Conservation (phyloP, 2,113 vertebrate species). For the Bambusicola thoracicus region DNA sequence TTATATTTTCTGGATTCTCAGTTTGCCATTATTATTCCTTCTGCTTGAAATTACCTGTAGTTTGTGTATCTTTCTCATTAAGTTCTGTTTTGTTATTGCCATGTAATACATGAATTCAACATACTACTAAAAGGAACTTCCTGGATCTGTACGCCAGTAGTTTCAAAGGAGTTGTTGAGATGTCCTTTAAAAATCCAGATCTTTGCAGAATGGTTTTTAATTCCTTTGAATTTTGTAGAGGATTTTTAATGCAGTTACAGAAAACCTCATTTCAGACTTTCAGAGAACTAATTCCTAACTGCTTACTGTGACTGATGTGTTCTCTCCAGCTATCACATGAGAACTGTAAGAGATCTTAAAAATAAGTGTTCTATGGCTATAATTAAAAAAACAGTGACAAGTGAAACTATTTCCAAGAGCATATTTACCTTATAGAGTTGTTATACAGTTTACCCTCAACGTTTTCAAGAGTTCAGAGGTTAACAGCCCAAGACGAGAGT, state of each 20-base stretch:
- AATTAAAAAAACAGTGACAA: background rate
- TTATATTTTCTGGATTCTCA: background rate
- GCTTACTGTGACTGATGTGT: background rate
- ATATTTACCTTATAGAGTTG: background rate
- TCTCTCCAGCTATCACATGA: background rate
- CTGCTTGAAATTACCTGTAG: background rate
- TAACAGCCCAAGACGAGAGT: background rate
- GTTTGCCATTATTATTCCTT: background rate
- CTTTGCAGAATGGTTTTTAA: background rate
- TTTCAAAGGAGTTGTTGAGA: background rate
- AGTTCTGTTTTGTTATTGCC: background rate
- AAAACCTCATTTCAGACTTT: background rate
- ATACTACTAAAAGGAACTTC: background rate
- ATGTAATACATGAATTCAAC: background rate
- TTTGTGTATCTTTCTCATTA: background rate
- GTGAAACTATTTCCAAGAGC: background rate
- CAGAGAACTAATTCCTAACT: background rate
- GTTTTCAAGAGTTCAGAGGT: background rate
- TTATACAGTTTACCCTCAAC: background rate
- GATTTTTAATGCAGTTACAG: background rate
- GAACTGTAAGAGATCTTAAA: background rate
- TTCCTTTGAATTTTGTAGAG: background rate
- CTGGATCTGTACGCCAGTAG: background rate
- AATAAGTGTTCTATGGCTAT: background rate
- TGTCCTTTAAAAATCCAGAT: background rate